phyloP scores from a whole-genome alignment of 2,113 vertebrate species.

The Atrichornis clamosus region DNA sequence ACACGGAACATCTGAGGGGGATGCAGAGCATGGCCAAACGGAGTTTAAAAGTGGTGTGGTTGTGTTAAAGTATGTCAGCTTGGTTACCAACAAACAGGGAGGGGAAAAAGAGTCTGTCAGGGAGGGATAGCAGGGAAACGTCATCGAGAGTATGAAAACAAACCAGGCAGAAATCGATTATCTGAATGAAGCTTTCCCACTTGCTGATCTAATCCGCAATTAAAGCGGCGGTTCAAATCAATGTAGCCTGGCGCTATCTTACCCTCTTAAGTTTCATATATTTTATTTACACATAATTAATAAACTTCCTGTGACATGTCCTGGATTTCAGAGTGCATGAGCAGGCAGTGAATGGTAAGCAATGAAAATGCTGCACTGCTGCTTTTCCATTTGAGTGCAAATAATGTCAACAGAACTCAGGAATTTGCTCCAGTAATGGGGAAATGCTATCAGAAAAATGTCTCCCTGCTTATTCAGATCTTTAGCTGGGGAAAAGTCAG shows the following conservation, averaged over 20 bases:
- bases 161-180: not conserved
- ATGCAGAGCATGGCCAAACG: rapidly evolving
- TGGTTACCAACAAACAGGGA: not conserved
- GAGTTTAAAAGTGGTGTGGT: not conserved
- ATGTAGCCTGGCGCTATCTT: not conserved
- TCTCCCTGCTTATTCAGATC: not conserved
- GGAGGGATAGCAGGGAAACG: not conserved
- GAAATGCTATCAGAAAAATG: not conserved
- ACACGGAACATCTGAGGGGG: rapidly evolving
- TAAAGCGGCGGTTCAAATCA: not conserved
- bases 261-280: not conserved
- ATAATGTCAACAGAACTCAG: not conserved
- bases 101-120: not conserved
- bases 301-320: not conserved
- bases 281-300: not conserved
- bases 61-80: not conserved
- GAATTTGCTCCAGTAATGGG: not conserved
- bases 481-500: not conserved
- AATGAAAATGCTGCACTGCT: not conserved
- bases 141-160: not conserved
- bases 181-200: not conserved
- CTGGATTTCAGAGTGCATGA: not conserved
- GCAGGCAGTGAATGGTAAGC: not conserved
- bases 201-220: not conserved
- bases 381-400: not conserved